phyloP scores from a whole-genome alignment of 92 coral and sea anemone genomes.

The Phenganax subtilis region DNA sequence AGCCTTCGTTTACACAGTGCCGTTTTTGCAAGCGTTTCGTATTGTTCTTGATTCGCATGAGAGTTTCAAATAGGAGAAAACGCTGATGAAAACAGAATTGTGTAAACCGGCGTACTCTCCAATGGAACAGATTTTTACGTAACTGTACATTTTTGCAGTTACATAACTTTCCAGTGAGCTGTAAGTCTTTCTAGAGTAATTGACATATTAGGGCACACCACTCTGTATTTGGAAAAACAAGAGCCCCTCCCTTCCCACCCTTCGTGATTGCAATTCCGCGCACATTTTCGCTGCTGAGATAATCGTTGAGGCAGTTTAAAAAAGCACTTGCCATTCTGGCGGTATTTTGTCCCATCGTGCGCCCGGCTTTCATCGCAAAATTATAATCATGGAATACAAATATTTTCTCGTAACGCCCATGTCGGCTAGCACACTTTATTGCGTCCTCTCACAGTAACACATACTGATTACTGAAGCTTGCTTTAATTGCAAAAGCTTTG shows the following conservation, averaged over 20 bases:
- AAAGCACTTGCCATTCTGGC: slow-evolving; percentile 8
- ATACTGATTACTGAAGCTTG: neutral
- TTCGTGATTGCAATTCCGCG: neutral
- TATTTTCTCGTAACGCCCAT: slow-evolving; percentile 20
- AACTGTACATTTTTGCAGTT: neutral
- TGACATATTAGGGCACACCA: neutral
- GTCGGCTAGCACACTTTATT: neutral
- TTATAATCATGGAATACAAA: slow-evolving; percentile 2
- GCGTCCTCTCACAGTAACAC: neutral
- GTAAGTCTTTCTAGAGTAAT: neutral
- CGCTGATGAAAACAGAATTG: too few relatives aligned
- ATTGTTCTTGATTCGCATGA: too few relatives aligned
- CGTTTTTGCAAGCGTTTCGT: too few relatives aligned
- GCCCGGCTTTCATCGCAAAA: slow-evolving; percentile 19
- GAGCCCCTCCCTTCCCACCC: slow-evolving; percentile 2
- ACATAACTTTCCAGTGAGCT: neutral
- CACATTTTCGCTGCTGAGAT: slow-evolving; percentile 9
- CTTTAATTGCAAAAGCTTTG: neutral
- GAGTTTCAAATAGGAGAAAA: too few relatives aligned
- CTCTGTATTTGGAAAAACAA: neutral
- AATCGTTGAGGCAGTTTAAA: slow-evolving; percentile 6
- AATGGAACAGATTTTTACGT: too few relatives aligned
- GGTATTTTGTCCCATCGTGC: neutral
- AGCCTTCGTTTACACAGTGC: too few relatives aligned
- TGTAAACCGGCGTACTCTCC: too few relatives aligned